phyloP scores from a whole-genome alignment of 92 coral and sea anemone species.

The Meandrina meandrites region DNA sequence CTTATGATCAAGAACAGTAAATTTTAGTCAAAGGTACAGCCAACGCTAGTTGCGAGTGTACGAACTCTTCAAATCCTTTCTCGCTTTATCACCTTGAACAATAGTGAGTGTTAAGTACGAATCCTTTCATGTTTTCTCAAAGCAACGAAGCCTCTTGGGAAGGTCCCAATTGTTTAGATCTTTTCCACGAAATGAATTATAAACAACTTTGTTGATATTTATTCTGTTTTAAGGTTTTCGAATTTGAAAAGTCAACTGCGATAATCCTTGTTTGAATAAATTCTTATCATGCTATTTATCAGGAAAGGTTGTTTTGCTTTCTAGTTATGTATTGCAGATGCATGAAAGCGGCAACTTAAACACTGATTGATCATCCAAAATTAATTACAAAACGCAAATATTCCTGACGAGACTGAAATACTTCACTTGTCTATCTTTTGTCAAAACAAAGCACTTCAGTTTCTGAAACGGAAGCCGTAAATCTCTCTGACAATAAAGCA shows the following conservation, averaged over 20 bases:
- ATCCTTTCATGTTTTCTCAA: conserved; percentile 7
- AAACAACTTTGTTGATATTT: not conserved
- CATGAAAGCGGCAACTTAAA: not conserved
- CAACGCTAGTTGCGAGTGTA: not conserved
- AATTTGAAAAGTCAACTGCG: not conserved
- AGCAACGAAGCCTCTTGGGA: conserved; percentile 24
- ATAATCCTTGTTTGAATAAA: conserved; percentile 7
- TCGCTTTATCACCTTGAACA: conserved; percentile 19
- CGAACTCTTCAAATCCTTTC: not conserved
- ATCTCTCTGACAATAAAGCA: not conserved
- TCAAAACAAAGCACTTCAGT: not conserved
- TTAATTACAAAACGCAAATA: conserved; percentile 32
- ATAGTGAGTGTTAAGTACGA: not conserved
- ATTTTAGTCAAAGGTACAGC: not conserved
- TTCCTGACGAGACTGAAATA: not conserved
- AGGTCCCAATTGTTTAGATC: conserved; percentile 7
- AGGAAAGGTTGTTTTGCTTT: not conserved
- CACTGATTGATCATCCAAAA: not conserved
- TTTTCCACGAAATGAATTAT: not conserved
- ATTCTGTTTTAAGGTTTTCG: not conserved
- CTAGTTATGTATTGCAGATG: not conserved
- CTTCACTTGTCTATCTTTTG: not conserved
- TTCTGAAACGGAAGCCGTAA: not conserved
- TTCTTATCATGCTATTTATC: not conserved
- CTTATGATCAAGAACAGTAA: not conserved